Base-by-base conservation (phyloP, 2,888 invertebrate genomes). In the Troilus luridus region DNA sequence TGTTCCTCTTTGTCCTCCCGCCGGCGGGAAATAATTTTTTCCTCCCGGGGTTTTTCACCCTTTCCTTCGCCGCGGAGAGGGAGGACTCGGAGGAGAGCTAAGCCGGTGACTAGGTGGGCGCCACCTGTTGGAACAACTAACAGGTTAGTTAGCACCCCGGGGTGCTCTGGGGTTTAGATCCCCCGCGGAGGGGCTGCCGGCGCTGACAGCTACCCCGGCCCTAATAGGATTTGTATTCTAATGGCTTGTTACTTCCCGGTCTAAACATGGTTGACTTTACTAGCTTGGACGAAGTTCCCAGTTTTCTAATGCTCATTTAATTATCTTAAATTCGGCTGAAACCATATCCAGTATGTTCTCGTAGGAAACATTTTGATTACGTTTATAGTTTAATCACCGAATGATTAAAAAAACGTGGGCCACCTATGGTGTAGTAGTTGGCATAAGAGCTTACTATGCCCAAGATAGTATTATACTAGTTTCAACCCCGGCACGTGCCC, bases 1-100 rank as follows among this genome's bases (percentile, higher is more conserved):
- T 91, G 90, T 88, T 54, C 90, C 88, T 90, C 90, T 90, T 90
- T 90, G 90, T 90, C 90, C 90, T 59, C 12, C 58, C 59, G n/a
- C 59, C 64, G 90, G 77, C 90, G 90, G 88, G 88, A 90, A 90
- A 88, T 90, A 58, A 90, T 90, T 90, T 90, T 88, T 88, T 88
- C 90, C 89, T 62, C 89, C 89, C 10, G 85, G 85, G 54, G 90
- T 58, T 90, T 90, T 90, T 90, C 90, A 90, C 90, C 88, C 90
- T 88, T 90, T 90, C n/a, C 14, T 56, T 85, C n/a, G 9, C 8
- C 19, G 67, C 24, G 24, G 7, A 5, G 56, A 27, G 67, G 67
- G 11, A n/a, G 12, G 56, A n/a, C 21, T 14, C 19, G 85, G 41
- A 41, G 41, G 17, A 58, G 54, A 41, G 6, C 56, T n/a, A n/a